phyloP scores from a whole-genome alignment of 1,140 invertebrate species.

The Procambarus virginalis region DNA sequence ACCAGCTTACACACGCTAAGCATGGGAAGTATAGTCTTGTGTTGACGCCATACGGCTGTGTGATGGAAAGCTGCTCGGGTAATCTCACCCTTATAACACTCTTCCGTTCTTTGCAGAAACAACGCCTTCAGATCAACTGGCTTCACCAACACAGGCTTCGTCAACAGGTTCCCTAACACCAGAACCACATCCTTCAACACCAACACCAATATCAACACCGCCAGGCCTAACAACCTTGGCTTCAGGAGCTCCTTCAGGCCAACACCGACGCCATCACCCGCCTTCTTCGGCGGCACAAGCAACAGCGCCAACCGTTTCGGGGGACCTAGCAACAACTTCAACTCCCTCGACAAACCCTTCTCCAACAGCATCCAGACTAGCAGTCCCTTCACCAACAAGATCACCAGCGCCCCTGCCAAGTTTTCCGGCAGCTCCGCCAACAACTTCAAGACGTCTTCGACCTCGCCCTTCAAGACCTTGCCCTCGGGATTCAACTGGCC shows the following conservation, averaged over 20 bases:
- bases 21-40: too few relatives aligned
- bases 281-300: background rate
- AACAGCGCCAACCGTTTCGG: background rate
- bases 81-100: too few relatives aligned
- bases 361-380: conserved; percentile 4
- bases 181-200: background rate
- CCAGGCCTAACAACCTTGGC: background rate
- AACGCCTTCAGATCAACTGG: conserved; percentile 15
- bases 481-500: conserved; percentile 30
- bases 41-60: background rate
- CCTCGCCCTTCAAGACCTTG: conserved; percentile 41
- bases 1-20: too few relatives aligned
- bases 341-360: background rate
- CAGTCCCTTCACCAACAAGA: background rate
- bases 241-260: background rate
- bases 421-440: conserved; percentile 4
- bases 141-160: conserved; percentile 39
- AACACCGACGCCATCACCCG: background rate
- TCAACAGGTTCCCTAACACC: conserved; percentile 2
- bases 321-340: conserved; percentile 17
- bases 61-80: background rate
- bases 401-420: background rate
- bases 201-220: background rate
- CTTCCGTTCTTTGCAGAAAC: conserved; percentile 1
- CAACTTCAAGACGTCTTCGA: background rate